These are phyloP conservation scores for Trachemys scripta DNA, from an alignment of 2,113 vertebrate species.

Conservation along the genomic window DNA sequence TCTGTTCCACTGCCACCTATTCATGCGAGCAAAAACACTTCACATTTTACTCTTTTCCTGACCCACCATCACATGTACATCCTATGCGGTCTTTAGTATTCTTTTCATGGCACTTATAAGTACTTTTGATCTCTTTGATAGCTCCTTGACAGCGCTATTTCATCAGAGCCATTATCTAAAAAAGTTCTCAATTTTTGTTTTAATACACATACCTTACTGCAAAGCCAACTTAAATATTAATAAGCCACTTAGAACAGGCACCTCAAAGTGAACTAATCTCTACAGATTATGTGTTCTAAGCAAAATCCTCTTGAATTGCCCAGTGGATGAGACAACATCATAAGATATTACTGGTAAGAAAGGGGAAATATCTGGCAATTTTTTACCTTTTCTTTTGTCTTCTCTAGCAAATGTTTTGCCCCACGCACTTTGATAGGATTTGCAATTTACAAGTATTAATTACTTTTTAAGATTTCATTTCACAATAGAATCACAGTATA, in stretches of 20 bases:
- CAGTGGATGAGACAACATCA: neutral
- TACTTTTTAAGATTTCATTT: neutral
- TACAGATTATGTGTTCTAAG: neutral
- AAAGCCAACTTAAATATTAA: neutral
- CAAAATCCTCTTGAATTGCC: neutral
- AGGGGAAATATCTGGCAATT: neutral
- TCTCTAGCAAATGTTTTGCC: neutral
- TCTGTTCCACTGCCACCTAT: neutral
- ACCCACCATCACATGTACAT: neutral
- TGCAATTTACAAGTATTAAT: neutral
- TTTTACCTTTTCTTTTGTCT: neutral
- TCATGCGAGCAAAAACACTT: neutral
- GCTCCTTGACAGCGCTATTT: constrained; percentile 24
- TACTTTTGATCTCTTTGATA: constrained; percentile 46
- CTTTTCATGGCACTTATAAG: constrained; percentile 42
- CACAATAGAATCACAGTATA: neutral
- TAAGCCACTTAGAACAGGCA: constrained; percentile 23
- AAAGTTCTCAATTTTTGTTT: constrained; percentile 30
- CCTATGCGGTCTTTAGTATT: constrained; percentile 29
- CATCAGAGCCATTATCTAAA: constrained; percentile 36
- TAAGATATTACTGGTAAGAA: neutral
- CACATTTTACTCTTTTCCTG: neutral
- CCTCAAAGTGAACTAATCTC: neutral
- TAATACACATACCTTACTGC: constrained; percentile 1
- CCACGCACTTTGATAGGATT: neutral